Evolutionary conservation across 2,888 invertebrate genomes (phyloP), one percentile per base, ranked within the genome.

Genomic region (Cryptus viduatorius): DNA sequence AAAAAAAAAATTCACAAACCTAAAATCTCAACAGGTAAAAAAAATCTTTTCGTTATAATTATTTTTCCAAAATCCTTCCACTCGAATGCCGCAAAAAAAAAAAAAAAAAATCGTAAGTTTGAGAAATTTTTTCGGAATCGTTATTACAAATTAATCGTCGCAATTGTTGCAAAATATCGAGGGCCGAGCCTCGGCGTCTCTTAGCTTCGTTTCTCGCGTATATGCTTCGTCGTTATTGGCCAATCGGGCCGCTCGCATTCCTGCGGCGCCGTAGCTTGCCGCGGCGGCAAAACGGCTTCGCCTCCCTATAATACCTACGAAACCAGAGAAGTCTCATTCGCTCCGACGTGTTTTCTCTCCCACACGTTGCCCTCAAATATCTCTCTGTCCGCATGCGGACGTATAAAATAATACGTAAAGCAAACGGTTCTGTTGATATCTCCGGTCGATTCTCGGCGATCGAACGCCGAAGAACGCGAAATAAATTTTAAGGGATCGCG

Each of bases 211-310:
- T 73, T 42, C 73, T 29, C 73, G 64, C 50, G 19, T 59, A 64
- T 31, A 5, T 48, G 86, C 76, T 31, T 29, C 37, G 75, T 29
- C 61, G 75, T 37, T 84, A 90, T 92, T 93, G 88, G 91, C 92
- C 92, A 93, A 92, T 91, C 91, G 89, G 83, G 87, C 86, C 87
- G 91, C 91, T 92, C 92, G 92, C 92, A 92, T 93, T 92, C 93
- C 92, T 91, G 89, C 88, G 87, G 89, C 89, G 87, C 88, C 87
- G 87, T 24, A 24, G 24, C 24, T 24, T 24, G 24, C 24, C 24
- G 24, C 24, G 24, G 24, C 37, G 37, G 37, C 37, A 37, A 37
- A 37, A 8, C 37, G 5, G 37, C 37, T 37, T 8, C 5, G 37
- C 37, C 37, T 37, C 37, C 37, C 37, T 37, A 8, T 8, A 8